Conservation (phyloP, 1,140 invertebrate species). For the Caenorhabditis latens region DNA sequence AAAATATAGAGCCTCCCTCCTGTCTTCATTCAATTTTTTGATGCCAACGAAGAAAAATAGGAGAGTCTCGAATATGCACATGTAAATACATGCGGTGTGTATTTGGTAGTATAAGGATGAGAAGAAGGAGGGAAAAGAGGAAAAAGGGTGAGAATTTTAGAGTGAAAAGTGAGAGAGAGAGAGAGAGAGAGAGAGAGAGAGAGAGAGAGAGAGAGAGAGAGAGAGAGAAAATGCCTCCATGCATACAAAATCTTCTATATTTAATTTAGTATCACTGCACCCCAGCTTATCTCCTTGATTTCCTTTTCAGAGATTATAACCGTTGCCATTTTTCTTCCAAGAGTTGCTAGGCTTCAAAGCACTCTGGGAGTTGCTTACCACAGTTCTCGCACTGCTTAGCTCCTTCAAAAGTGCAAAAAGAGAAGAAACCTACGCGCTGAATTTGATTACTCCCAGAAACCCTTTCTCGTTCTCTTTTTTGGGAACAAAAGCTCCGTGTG, state of each 20-base stretch:
- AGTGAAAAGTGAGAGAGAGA: background rate
- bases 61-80: slow-evolving; percentile 1
- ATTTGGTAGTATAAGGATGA: background rate
- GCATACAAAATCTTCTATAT: slow-evolving; percentile 50
- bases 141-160: background rate
- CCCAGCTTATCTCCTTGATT: background rate
- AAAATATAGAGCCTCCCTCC: background rate
- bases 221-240: slow-evolving; percentile 21
- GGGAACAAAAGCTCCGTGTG: too few species aligned
- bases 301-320: too few species aligned
- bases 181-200: background rate
- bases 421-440: too few species aligned
- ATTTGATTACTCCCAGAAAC: too few species aligned
- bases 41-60: background rate
- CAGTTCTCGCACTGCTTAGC: too few species aligned
- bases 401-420: too few species aligned
- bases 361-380: too few species aligned
- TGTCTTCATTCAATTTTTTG: background rate
- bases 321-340: background rate
- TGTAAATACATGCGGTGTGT: slow-evolving; percentile 34
- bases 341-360: too few species aligned
- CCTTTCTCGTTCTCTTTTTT: too few species aligned
- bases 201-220: slow-evolving; percentile 19
- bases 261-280: slow-evolving; percentile 40
- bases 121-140: background rate